These are phyloP conservation scores for Melanotaenia pygmaea DNA, from an alignment of 2,797 vertebrate genomes.

Conservation along the genomic window DNA sequence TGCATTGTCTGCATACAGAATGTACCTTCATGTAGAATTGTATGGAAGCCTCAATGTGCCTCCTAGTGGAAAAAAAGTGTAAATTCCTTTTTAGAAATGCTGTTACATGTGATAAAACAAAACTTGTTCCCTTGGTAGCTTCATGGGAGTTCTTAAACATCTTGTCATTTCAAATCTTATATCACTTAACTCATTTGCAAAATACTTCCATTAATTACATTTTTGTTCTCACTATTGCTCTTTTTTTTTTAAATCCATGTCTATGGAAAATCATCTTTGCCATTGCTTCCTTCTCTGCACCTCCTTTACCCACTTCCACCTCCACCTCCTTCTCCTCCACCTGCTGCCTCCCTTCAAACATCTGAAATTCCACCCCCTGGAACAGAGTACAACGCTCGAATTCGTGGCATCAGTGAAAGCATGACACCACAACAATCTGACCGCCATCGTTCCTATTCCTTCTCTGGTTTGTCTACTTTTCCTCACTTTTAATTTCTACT, in stretches of 20 bases:
- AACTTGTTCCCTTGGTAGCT: not conserved
- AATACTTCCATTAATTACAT: slow-evolving; percentile 28
- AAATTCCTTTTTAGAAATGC: not conserved
- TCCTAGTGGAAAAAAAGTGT: slow-evolving; percentile 54
- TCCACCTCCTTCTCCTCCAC: slow-evolving; percentile 64
- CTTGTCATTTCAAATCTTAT: not conserved
- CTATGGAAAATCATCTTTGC: slow-evolving; percentile 61
- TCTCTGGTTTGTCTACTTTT: slow-evolving; percentile 89
- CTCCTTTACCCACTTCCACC: slow-evolving; percentile 51
- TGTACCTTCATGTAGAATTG: slow-evolving; percentile 25
- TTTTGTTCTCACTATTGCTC: slow-evolving; percentile 53
- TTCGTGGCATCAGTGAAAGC: slow-evolving; percentile 84
- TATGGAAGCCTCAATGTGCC: slow-evolving; percentile 42
- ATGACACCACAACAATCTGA: slow-evolving; percentile 82
- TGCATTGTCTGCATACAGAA: slow-evolving; percentile 66
- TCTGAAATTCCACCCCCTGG: slow-evolving; percentile 73
- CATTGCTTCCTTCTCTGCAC: slow-evolving; percentile 65
- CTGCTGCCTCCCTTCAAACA: slow-evolving; percentile 57
- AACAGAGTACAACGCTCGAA: slow-evolving; percentile 88
- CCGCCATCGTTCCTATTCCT: slow-evolving; percentile 92
- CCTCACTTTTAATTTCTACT: slow-evolving; percentile 59
- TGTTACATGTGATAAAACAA: not conserved
- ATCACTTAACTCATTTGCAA: slow-evolving; percentile 5
- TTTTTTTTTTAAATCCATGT: slow-evolving; percentile 55
- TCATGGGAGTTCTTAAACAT: not conserved